Base-by-base conservation (phyloP, 2,888 invertebrate genomes). In the Electrophaes corylata region DNA sequence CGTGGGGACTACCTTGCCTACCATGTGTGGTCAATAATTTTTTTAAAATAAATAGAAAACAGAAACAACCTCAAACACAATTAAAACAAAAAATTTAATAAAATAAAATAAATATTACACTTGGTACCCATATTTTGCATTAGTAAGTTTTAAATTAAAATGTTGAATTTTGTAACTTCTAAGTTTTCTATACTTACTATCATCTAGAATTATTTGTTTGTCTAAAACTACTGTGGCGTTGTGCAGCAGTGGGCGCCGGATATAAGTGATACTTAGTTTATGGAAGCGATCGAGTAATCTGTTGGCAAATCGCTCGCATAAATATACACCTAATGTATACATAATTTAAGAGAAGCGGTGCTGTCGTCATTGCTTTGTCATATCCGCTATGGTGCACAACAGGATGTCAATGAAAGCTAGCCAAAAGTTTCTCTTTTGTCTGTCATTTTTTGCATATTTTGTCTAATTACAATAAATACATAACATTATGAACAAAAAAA, bases 221-320 rank as follows among this genome's bases (percentile, higher is more conserved):
- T 31, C 19, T 33, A 40, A n/a, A 57, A 55, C 48, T 51, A 55
- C 37, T 55, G 55, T 59, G 47, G 41, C 50, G 44, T 14, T 37
- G 23, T 44, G 43, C 12, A 43, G 12, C 40, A 37, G 43, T 48
- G 55, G 55, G 51, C 55, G 51, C 44, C 60, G 60, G 55, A 60
- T 33, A 43, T 48, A 60, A 60, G 31, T 60, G 55, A 51, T 60
- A 55, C 60, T 55, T 47, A 55, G 47, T 51, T 50, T 11, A 48
- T 43, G 18, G 43, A 53, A 40, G 35, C 51, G 46, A 26, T 44
- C 43, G 35, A 35, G 26, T 31, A 31, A 43, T 39, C 44, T 39
- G 37, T 55, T 60, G 50, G 59, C 59, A 51, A 60, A 40, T 37
- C 11, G 23, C 39, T 47, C 23, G 54, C 54, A 54, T 50, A 50